Conservation (phyloP, 1,140 invertebrate genomes). For the Aphelenchoides fujianensis region DNA sequence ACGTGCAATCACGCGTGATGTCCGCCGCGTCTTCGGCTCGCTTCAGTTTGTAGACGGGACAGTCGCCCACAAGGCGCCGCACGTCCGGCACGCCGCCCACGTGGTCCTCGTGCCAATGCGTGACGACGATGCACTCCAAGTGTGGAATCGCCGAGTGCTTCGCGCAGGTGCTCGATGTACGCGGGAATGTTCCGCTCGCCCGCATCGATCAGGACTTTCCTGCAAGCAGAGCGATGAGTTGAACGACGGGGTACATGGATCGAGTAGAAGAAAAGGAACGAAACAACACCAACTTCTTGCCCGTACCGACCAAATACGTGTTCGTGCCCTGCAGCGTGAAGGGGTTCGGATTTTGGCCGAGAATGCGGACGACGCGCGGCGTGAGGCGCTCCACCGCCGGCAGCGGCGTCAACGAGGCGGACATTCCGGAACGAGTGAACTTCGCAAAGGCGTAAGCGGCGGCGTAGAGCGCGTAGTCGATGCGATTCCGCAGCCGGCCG, state of each 20-base stretch:
- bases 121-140: constrained; percentile 82
- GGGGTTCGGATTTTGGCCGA: constrained; percentile 87
- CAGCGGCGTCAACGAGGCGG: constrained; percentile 69
- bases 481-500: constrained; percentile 17
- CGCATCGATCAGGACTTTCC: constrained; percentile 84
- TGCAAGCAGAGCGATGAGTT: constrained; percentile 65
- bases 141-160: constrained; percentile 69
- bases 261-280: background rate
- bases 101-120: constrained; percentile 95
- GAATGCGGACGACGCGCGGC: constrained; percentile 75
- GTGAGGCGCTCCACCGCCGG: constrained; percentile 72
- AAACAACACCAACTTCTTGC: constrained; percentile 70
- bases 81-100: constrained; percentile 74
- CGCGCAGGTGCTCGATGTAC: constrained; percentile 74
- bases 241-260: no score
- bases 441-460: constrained; percentile 29
- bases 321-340: constrained; percentile 96
- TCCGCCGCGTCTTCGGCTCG: constrained; percentile 63
- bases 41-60: constrained; percentile 73
- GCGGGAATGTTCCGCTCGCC: constrained; percentile 76
- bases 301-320: constrained; percentile 86
- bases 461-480: constrained; percentile 31
- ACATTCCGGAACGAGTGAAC: constrained; percentile 25
- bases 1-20: constrained; percentile 58
- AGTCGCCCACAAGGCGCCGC: constrained; percentile 62